Evolutionary conservation across 2,113 vertebrate genomes (phyloP).

Genomic region (Cyprinodon variegatus): DNA sequence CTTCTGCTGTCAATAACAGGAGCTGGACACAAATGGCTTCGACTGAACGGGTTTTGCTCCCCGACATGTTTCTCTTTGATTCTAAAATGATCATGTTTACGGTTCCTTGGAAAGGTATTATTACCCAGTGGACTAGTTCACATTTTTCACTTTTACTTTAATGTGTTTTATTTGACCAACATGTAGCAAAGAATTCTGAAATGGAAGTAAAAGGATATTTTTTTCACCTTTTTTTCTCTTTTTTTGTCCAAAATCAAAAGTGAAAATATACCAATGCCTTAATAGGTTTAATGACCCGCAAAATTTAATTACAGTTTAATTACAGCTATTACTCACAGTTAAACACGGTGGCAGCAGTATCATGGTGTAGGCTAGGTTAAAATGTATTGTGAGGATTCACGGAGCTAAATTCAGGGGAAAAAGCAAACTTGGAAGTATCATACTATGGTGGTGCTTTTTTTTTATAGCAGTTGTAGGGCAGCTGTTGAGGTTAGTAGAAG

Average conservation of each 20-base stretch:
- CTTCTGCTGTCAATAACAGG: slow-evolving; percentile 49
- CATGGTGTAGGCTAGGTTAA: too few species aligned
- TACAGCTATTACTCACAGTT: too few species aligned
- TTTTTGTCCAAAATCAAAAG: neutral
- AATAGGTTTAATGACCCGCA: neutral
- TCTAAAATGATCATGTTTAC: slow-evolving; percentile 18
- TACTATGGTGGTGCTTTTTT: too few species aligned
- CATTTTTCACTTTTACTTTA: neutral
- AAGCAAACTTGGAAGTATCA: too few species aligned
- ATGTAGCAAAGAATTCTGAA: neutral
- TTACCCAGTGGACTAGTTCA: too few species aligned
- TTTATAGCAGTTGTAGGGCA: too few species aligned
- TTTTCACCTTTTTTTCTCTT: neutral
- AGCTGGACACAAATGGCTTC: slow-evolving; percentile 32
- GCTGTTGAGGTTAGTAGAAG: too few species aligned
- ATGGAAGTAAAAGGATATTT: neutral
- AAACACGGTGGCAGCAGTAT: too few species aligned
- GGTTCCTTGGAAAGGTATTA: too few species aligned
- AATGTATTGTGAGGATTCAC: too few species aligned
- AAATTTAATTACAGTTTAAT: too few species aligned
- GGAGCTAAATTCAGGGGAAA: too few species aligned
- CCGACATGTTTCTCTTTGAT: slow-evolving; percentile 34
- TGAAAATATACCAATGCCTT: neutral
- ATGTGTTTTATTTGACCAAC: neutral
- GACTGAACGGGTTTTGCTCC: slow-evolving; percentile 31